phyloP scores from a whole-genome alignment of 2,113 vertebrate species.

The Psammodynastes pulverulentus region DNA sequence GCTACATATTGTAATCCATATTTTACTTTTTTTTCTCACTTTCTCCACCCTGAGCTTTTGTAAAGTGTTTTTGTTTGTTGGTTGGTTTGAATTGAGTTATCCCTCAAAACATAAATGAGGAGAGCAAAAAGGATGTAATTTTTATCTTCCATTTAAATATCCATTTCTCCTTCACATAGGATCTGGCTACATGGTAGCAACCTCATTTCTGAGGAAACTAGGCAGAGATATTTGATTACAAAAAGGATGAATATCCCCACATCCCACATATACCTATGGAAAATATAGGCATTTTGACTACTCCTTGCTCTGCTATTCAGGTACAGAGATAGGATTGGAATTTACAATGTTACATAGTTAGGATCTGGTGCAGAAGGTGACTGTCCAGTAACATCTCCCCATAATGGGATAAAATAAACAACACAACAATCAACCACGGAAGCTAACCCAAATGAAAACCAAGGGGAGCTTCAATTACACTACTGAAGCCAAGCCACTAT shows the following conservation, averaged over 20 bases:
- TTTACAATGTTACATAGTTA: neutral
- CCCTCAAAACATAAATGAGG: neutral
- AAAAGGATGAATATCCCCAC: neutral
- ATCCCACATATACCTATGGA: fast-evolving
- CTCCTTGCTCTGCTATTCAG: neutral
- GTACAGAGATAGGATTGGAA: neutral
- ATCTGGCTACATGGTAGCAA: neutral
- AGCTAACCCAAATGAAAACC: neutral
- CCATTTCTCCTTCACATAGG: neutral
- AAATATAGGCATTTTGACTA: neutral
- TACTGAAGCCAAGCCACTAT: neutral
- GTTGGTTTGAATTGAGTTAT: neutral
- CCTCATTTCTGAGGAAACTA: neutral
- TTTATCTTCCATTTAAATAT: neutral
- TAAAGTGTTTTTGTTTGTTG: neutral
- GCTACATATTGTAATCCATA: neutral
- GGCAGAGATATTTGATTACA: conserved; percentile 47
- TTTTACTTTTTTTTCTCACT: neutral
- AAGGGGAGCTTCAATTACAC: neutral
- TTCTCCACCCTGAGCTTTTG: neutral
- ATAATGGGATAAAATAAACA: neutral
- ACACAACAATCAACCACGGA: neutral
- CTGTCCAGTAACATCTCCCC: neutral
- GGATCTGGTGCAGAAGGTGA: neutral
- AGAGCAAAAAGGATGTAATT: neutral